These are phyloP conservation scores for Tetramorium simillimum DNA, from an alignment of 1,140 invertebrate species.

Conservation along the genomic window DNA sequence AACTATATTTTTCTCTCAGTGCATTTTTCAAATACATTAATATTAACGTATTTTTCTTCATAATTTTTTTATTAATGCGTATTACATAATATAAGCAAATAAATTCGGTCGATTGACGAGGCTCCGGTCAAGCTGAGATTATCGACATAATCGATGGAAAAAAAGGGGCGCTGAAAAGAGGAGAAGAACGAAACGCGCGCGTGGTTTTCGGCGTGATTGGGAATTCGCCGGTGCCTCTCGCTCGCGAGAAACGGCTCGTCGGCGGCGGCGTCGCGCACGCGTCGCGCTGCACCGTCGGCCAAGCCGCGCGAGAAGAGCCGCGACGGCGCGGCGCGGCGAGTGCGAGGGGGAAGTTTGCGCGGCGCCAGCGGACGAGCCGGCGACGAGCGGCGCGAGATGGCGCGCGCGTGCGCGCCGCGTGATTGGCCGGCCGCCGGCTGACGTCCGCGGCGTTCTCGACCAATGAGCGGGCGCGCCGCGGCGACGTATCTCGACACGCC, in stretches of 20 bases:
- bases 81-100: neutral
- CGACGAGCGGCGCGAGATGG: constrained; percentile 30
- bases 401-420: constrained; percentile 58
- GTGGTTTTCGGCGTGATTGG: neutral
- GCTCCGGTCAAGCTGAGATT: neutral
- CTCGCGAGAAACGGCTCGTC: too few species aligned
- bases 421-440: constrained; percentile 70
- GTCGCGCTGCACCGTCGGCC: neutral
- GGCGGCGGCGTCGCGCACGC: constrained; percentile 9
- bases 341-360: constrained; percentile 1
- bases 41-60: neutral
- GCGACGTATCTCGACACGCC: constrained; percentile 64
- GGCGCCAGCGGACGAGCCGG: neutral
- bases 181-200: neutral
- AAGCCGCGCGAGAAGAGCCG: constrained; percentile 14
- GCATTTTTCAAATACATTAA: neutral
- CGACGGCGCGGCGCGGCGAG: constrained; percentile 23
- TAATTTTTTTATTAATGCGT: neutral
- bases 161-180: neutral
- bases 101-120: neutral
- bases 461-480: constrained; percentile 71
- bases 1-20: too few species aligned
- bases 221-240: neutral
- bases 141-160: neutral
- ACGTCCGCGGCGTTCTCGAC: constrained; percentile 78